Base-by-base conservation (phyloP, 2,113 vertebrate genomes). In the Odontophorus gujanensis region DNA sequence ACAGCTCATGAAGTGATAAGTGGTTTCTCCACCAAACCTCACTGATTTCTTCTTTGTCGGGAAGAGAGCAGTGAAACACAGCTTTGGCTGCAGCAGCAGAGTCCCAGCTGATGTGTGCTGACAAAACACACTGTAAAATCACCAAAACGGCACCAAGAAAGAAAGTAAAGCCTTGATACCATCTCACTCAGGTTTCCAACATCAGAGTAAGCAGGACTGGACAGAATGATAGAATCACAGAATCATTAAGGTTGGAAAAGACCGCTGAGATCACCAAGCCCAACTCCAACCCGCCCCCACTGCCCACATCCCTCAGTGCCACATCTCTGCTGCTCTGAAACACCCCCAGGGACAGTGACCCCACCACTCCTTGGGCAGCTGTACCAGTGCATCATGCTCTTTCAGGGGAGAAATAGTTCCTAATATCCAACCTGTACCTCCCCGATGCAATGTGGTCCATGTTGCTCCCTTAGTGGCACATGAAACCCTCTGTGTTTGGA, bases 121-220 rank as follows among this genome's bases (percentile, higher is more conserved):
- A 57, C 0, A 4, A 57, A 89, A n/a, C 7, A n/a, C 6, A 1
- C 0, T 8, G 2, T 17, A 4, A 7, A 22, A 67, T 9, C 5
- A 24, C 9, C 48, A 51, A 2, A 57, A 18, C 8, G 1, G 2
- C 42, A 7, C 6, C 30, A 36, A 53, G 66, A 28, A 4, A 9
- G 43, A 63, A 32, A 4, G 7, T 1, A 1, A 11, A 68, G 43
- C 6, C 12, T 1, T 10, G 4, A 7, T 0, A 11, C 28, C 57
- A 30, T 1, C 11, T 0, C 15, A 4, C 0, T 2, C 19, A 0
- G 0, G 3, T 38, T 63, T 32, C 53, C 17, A 57, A 32, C 53
- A 32, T 57, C 53, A 57, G 28, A 57, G 19, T 30, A 57, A 57
- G 53, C 53, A 57, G 53, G 53, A 57, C 53, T 32, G 53, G 53